Evolutionary conservation across 1,140 invertebrate genomes (phyloP).

Genomic region (Palaemon carinicauda): DNA sequence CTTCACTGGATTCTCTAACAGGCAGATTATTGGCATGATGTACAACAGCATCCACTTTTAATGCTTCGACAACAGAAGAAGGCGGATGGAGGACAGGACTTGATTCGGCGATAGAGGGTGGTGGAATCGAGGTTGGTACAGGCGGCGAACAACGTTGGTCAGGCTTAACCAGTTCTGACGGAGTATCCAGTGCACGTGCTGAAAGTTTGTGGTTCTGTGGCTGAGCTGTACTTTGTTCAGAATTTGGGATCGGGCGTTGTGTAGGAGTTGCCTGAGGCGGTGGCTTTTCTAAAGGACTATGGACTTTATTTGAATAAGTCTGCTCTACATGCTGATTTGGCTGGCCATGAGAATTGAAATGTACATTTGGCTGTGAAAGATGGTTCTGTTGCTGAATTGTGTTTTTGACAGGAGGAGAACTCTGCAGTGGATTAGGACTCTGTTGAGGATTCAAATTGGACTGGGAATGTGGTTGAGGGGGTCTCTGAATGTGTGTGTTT

Average conservation of each 20-base stretch:
- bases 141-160: background rate
- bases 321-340: background rate
- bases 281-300: background rate
- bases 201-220: background rate
- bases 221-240: background rate
- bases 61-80: no score
- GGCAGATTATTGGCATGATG: slow-evolving; percentile 1
- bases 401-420: no score
- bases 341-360: background rate
- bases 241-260: no score
- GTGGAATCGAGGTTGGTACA: no score
- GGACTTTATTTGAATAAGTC: background rate
- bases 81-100: no score
- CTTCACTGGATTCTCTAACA: slow-evolving; percentile 13
- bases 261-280: background rate
- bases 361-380: no score
- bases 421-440: background rate
- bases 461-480: slow-evolving; percentile 15
- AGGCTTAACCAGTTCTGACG: background rate
- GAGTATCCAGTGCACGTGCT: background rate
- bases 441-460: background rate
- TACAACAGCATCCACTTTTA: background rate
- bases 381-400: no score
- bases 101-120: no score
- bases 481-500: background rate